Evolutionary conservation across 2,888 invertebrate genomes (phyloP), one percentile per base, ranked within the genome.

Genomic region (Drosophila siamana): DNA sequence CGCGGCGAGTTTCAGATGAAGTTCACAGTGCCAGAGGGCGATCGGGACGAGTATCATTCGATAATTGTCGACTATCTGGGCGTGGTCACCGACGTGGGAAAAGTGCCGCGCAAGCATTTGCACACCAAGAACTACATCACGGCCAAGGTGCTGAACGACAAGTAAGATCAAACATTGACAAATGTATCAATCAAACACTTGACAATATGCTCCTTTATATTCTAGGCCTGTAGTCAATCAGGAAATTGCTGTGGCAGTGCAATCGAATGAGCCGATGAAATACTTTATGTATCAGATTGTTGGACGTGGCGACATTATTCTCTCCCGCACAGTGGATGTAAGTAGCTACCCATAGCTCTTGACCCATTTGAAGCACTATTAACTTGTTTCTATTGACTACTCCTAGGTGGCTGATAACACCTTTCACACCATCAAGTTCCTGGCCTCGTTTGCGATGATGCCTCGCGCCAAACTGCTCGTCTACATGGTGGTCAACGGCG

Each of bases 381-480:
- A 6, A 44, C 9, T 3, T 11, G 2, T 2, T 19, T 2, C 0
- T 4, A n/a, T 9, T 9, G 0, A 2, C 2, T 6, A 1, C 13
- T 13, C 38, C 6, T n/a, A 92, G 92, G 91, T 92, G n/a, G 52
- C 85, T 9, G 89, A 90, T 13, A 90, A 73, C 26, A 89, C 78
- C 15, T 84, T 80, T 52, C 92, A 92, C 13, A 89, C 86, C 6
- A 89, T 92, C 24, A 92, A 91, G 61, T 96, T 98, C 87, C 92
- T 95, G 48, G 95, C 97, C 2, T 94, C 95, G 0, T 94, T 95
- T 76, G 94, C 95, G 13, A 97, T 97, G 97, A 95, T 97, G 43
- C 98, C 98, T 0, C 95, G 95, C 55, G 96, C 97, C 43, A 95
- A 96, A 87, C 93, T 98, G 36, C 92, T 98, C 19, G 96, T 97